These are phyloP conservation scores for Noctilio leporinus DNA, from an alignment of 2,113 vertebrate genomes.

Conservation along the genomic window DNA sequence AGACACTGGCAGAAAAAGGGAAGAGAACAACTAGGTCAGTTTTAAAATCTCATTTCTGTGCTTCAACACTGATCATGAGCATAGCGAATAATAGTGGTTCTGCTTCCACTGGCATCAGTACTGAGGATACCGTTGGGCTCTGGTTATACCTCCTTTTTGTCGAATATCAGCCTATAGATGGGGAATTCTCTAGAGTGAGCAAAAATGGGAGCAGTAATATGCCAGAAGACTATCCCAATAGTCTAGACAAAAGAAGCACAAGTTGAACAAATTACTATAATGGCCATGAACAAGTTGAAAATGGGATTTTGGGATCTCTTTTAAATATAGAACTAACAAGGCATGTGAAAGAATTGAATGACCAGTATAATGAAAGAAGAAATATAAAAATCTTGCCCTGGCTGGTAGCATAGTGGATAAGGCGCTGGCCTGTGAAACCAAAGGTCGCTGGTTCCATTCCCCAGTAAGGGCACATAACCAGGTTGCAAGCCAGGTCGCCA, in stretches of 20 bases:
- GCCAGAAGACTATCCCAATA: background rate
- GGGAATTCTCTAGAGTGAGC: background rate
- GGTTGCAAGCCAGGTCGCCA: no score
- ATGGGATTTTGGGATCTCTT: background rate
- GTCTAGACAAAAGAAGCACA: background rate
- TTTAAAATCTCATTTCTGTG: background rate
- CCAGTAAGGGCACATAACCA: no score
- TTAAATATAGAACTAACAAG: background rate
- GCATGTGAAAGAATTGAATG: background rate
- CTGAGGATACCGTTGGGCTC: background rate
- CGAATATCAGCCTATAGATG: background rate
- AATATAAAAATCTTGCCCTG: background rate
- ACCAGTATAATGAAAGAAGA: background rate
- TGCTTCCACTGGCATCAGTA: background rate
- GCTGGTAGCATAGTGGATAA: no score
- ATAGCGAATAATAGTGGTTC: background rate
- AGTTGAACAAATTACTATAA: background rate
- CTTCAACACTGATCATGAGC: background rate
- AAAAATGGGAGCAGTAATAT: background rate
- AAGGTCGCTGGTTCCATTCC: no score
- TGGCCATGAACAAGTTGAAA: background rate
- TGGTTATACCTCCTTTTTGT: background rate
- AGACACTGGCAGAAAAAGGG: background rate
- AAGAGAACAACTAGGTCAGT: background rate
- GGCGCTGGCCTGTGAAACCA: no score